Evolutionary conservation across 2,797 vertebrate species (phyloP), one percentile per base, ranked within the genome.

Genomic region (Chloroceryle inda): DNA sequence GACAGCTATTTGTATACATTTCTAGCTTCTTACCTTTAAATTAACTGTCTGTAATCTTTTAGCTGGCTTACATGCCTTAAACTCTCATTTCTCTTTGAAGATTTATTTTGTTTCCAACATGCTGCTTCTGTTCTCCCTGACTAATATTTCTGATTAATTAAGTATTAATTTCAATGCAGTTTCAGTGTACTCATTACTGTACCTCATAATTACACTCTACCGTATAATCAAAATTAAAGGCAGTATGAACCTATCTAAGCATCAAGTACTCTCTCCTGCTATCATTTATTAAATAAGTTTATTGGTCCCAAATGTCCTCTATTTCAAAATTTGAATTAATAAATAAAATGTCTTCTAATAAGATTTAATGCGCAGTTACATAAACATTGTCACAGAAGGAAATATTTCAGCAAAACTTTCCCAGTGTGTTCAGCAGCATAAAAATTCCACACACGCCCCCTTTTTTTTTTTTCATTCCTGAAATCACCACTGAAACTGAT

Each of bases 401-500:
- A 29, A 62, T 67, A 27, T 49, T 85, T 69, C 72, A 74, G 38
- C 55, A 76, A 85, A 75, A 55, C 37, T 75, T 93, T 77, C 62
- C 33, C 62, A 92, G n/a, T 31, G 13, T 75, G 4, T 66, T 68
- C 17, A 72, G 58, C 58, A 74, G 53, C 37, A 93, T 44, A 72
- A 86, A 92, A 83, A 89, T 64, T 7, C 89, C 33, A 37, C 37
- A 35, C 35, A 35, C 7, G 26, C 11, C 22, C 6, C 17, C 42
- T 23, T 14, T 10, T 63, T n/a, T 47, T 63, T 66, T 42, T 71
- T 74, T 73, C 45, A 58, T 91, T 87, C 38, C 64, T 56, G 40
- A 95, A 96, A 91, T 81, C 77, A 83, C 55, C 24, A 72, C 64
- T 92, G 89, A 88, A 94, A 77, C 38, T 8, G 17, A 86, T 86